Evolutionary conservation across 1,140 invertebrate genomes (phyloP), one percentile per base, ranked within the genome.

Genomic region (Bombus sibiricus): DNA sequence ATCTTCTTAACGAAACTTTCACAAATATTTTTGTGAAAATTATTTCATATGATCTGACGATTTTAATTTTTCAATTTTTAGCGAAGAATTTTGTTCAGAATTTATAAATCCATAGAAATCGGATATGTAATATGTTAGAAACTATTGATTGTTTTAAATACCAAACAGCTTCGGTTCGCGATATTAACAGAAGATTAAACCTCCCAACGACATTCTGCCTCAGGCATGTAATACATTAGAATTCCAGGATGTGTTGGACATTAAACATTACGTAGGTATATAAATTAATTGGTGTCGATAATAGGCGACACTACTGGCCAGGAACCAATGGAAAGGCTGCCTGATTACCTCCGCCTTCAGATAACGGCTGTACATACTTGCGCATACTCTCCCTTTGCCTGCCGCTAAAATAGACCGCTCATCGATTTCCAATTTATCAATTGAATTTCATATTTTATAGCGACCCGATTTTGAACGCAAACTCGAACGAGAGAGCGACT

Each of bases 381-480:
- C 89, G 85, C 84, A 86, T 86, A 83, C 34, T 68, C 66, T 64
- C 71, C 53, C 59, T 57, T 79, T 28, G 81, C 83, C 86, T 90
- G 79, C 74, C 82, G 88, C 88, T 85, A 81, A 15, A 34, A 39
- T 9, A 76, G 12, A 62, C 9, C 28, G 12, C 10, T 28, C 5
- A 18, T 47, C 22, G 0, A 28, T 66, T 28, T n/a, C 28, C 69
- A 71, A 22, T 66, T 25, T 13, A 13, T 47, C 75, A 83, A 86
- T 18, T 13, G 18, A 18, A 0, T 22, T 22, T n/a, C 83, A 32
- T 89, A 32, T 84, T 91, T 95, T 94, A 68, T 94, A 98, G 98
- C 94, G 98, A 99, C 96, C 98, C 98, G 78, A 98, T 99, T 83
- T 96, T 97, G 69, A 97, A 98, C 92, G 96, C 97, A 2, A 98